phyloP scores from a whole-genome alignment of 2,113 vertebrate genomes.

The Erpornis zantholeuca region DNA sequence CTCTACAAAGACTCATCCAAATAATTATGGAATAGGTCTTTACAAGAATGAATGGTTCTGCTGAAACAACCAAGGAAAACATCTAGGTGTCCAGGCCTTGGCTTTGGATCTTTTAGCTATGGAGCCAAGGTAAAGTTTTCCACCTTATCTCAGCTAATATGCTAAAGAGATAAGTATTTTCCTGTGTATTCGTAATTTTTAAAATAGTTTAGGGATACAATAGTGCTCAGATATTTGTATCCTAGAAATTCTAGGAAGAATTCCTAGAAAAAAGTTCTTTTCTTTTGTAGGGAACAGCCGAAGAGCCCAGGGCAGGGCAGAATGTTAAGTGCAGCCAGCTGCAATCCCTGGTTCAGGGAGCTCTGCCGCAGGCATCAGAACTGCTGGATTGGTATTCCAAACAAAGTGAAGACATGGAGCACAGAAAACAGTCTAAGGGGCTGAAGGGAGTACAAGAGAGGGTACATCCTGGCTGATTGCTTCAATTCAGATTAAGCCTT shows the following conservation, averaged over 20 bases:
- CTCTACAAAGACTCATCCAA: background rate
- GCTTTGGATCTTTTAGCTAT: background rate
- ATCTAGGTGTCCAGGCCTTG: background rate
- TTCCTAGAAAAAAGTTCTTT: background rate
- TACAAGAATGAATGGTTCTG: background rate
- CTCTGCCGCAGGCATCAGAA: background rate
- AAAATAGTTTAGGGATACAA: background rate
- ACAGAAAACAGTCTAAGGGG: background rate
- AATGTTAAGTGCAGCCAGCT: background rate
- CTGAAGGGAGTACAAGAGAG: background rate
- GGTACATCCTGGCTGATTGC: background rate
- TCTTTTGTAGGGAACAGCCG: background rate
- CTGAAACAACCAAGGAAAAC: background rate
- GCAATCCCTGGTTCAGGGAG: background rate
- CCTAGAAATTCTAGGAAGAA: background rate
- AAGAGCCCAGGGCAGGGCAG: background rate
- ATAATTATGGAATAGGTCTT: background rate
- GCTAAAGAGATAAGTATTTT: background rate
- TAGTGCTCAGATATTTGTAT: background rate
- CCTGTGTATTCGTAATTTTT: background rate
- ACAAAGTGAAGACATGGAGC: background rate
- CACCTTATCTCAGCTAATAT: background rate
- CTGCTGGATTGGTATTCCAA: background rate
- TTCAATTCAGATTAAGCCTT: background rate
- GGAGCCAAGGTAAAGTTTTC: background rate